phyloP scores from a whole-genome alignment of 2,888 invertebrate species.

The Erebia epiphron region DNA sequence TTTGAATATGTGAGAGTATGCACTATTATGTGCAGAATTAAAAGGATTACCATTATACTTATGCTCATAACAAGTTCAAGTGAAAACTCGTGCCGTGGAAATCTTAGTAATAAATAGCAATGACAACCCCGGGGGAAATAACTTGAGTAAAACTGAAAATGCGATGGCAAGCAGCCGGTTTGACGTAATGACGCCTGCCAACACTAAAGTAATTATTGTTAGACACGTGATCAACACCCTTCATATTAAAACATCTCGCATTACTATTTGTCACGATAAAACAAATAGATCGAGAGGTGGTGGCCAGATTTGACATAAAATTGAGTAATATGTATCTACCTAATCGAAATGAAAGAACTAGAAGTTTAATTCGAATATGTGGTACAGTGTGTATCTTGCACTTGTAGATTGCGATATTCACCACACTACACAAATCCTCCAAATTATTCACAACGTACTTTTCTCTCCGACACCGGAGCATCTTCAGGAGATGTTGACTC shows the following conservation, averaged over 20 bases:
- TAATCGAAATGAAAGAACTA: too few relatives aligned
- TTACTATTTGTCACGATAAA: slow-evolving; percentile 45
- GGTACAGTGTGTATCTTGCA: too few relatives aligned
- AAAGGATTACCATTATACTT: slow-evolving; percentile 17
- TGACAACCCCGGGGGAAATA: slow-evolving; percentile 56
- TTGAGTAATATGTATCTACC: too few relatives aligned
- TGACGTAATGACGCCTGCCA: slow-evolving; percentile 51
- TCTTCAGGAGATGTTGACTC: too few relatives aligned
- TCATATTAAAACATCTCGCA: slow-evolving; percentile 50
- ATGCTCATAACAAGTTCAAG: slow-evolving; percentile 44
- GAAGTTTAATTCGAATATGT: too few relatives aligned
- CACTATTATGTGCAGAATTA: not conserved
- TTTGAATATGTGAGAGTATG: not conserved
- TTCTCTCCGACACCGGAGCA: too few relatives aligned
- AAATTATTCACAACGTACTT: too few relatives aligned
- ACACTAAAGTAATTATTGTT: slow-evolving; percentile 71
- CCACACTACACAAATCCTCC: too few relatives aligned
- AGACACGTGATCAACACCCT: slow-evolving; percentile 59
- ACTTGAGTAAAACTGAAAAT: slow-evolving; percentile 55
- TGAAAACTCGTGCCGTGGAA: slow-evolving; percentile 49
- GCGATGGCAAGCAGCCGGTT: slow-evolving; percentile 51
- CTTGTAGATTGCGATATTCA: too few relatives aligned
- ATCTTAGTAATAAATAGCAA: slow-evolving; percentile 63
- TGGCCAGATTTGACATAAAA: not conserved
- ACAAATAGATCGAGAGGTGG: slow-evolving; percentile 32